A percentile compares a stretch with the other conserved stretches of the same genome.
Conservation (phyloP, 2,113 vertebrate genomes). For the Meriones unguiculatus region DNA sequence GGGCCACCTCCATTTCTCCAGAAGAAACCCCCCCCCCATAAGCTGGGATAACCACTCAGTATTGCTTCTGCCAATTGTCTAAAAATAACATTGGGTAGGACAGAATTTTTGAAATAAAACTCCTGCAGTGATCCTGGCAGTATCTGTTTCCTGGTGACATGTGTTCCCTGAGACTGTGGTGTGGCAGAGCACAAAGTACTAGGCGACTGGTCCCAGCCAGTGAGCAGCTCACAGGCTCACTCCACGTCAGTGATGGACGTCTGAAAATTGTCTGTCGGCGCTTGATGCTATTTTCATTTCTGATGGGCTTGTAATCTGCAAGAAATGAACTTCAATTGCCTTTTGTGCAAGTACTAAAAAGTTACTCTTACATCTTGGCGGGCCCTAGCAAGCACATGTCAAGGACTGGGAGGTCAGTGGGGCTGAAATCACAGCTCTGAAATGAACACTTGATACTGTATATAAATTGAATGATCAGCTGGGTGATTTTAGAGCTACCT, state of each 20-base stretch:
- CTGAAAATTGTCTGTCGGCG: neutral
- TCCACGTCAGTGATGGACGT: neutral
- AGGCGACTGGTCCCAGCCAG: neutral
- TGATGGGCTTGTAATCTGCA: slow-evolving; percentile 61
- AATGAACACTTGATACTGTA: slow-evolving; percentile 77
- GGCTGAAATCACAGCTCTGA: slow-evolving; percentile 71
- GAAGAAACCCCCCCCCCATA: neutral
- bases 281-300: slow-evolving; percentile 57
- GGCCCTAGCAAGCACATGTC: slow-evolving; percentile 2
- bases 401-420: slow-evolving; percentile 43
- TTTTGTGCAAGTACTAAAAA: slow-evolving; percentile 74
- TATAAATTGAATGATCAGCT: slow-evolving; percentile 80
- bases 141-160: neutral
- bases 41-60: neutral
- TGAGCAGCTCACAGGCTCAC: neutral
- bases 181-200: neutral
- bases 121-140: neutral
- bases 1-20: neutral
- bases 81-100: neutral
- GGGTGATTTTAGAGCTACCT: slow-evolving; percentile 75
- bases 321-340: slow-evolving; percentile 74
- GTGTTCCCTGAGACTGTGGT: neutral
- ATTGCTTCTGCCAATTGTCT: neutral
- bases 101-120: neutral
- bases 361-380: slow-evolving; percentile 56